Evolutionary conservation across 2,113 vertebrate species (phyloP).

Genomic region (Ctenodactylus gundi): DNA sequence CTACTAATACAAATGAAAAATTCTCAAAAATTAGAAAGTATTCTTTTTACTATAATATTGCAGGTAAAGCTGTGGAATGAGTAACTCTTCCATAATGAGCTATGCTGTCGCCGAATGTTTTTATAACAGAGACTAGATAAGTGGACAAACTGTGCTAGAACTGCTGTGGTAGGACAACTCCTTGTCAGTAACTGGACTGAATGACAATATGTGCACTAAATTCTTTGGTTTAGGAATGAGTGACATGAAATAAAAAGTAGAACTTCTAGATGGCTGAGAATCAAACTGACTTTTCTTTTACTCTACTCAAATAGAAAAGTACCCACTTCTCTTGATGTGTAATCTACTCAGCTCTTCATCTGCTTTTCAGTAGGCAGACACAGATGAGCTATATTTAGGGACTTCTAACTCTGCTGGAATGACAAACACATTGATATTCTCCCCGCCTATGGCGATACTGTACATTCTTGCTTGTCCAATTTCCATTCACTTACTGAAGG

Average conservation of each 20-base stretch:
- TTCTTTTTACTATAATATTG: neutral
- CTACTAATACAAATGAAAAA: neutral
- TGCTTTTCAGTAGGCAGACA: neutral
- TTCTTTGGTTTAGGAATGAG: neutral
- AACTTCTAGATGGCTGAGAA: neutral
- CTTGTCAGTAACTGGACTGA: neutral
- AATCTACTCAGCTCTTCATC: neutral
- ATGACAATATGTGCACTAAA: neutral
- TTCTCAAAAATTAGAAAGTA: neutral
- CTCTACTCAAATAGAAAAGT: neutral
- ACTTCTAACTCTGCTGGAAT: constrained; percentile 18
- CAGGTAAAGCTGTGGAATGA: neutral
- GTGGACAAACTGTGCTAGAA: neutral
- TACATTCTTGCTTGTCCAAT: constrained; percentile 29
- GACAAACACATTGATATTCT: neutral
- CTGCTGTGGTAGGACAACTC: neutral
- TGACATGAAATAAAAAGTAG: neutral
- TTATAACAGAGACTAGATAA: neutral
- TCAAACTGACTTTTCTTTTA: neutral
- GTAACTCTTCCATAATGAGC: neutral
- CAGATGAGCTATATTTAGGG: neutral
- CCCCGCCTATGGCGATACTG: neutral
- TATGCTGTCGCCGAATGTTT: neutral
- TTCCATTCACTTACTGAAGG: neutral
- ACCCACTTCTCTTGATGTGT: neutral